These are phyloP conservation scores for Ectropis crepuscularia DNA, from an alignment of 2,888 invertebrate genomes.

Conservation along the genomic window DNA sequence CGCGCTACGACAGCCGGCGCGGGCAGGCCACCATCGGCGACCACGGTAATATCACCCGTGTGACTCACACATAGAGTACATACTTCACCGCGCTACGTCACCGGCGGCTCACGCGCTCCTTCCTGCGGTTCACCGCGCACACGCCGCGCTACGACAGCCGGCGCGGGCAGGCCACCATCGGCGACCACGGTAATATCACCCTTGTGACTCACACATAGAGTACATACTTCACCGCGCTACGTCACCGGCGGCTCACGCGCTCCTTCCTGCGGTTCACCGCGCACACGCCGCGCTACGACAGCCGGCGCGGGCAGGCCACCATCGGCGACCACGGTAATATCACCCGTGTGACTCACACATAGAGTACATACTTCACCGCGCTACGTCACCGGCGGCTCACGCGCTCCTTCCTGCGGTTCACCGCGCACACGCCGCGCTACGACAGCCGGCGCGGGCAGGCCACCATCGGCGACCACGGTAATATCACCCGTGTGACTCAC, in stretches of 20 bases:
- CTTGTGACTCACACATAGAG: background rate
- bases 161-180: conserved; percentile 94
- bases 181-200: conserved; percentile 85
- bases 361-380: conserved; percentile 56
- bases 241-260: conserved; percentile 90
- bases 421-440: conserved; percentile 83
- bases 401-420: conserved; percentile 91
- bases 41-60: conserved; percentile 80
- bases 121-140: conserved; percentile 87
- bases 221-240: conserved; percentile 70
- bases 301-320: conserved; percentile 93
- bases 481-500: conserved; percentile 37
- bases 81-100: conserved; percentile 85
- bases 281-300: conserved; percentile 88
- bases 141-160: conserved; percentile 90
- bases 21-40: conserved; percentile 94
- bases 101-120: conserved; percentile 90
- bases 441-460: conserved; percentile 94
- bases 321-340: conserved; percentile 89
- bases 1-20: conserved; percentile 91
- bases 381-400: conserved; percentile 90
- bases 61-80: background rate
- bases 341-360: background rate
- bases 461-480: conserved; percentile 91
- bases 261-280: conserved; percentile 90